These are phyloP conservation scores for Campoplex capitator DNA, from an alignment of 2,888 invertebrate genomes.

Conservation along the genomic window DNA sequence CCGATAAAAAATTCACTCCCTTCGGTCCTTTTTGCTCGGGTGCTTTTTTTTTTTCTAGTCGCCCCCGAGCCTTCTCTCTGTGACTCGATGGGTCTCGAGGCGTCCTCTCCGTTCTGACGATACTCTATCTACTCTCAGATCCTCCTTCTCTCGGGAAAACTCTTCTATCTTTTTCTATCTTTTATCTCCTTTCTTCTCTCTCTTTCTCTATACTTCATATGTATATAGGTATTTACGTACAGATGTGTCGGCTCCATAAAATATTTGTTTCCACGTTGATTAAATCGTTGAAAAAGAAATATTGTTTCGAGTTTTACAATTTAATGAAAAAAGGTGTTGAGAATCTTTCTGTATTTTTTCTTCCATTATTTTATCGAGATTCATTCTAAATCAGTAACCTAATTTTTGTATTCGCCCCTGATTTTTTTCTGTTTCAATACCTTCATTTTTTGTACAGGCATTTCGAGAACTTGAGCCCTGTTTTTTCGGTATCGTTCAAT, in stretches of 20 bases:
- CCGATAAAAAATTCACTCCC: slow-evolving; percentile 84
- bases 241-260: background rate
- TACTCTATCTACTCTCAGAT: slow-evolving; percentile 40
- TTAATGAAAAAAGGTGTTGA: background rate
- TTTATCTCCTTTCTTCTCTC: no score
- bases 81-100: slow-evolving; percentile 46
- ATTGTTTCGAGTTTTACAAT: background rate
- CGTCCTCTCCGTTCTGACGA: slow-evolving; percentile 53
- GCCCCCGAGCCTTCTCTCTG: slow-evolving; percentile 62
- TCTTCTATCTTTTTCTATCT: background rate
- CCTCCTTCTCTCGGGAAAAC: slow-evolving; percentile 57
- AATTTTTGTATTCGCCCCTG: background rate
- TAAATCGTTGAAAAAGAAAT: background rate
- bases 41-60: slow-evolving; percentile 56
- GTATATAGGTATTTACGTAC: background rate
- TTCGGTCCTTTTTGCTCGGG: slow-evolving; percentile 75
- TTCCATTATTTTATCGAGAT: background rate
- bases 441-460: no score
- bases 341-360: background rate
- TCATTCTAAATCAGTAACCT: background rate
- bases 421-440: background rate
- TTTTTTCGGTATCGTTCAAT: no score
- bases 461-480: no score
- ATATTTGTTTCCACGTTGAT: background rate
- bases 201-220: background rate